phyloP scores from a whole-genome alignment of 2,113 vertebrate species.

The Struthidea cinerea region DNA sequence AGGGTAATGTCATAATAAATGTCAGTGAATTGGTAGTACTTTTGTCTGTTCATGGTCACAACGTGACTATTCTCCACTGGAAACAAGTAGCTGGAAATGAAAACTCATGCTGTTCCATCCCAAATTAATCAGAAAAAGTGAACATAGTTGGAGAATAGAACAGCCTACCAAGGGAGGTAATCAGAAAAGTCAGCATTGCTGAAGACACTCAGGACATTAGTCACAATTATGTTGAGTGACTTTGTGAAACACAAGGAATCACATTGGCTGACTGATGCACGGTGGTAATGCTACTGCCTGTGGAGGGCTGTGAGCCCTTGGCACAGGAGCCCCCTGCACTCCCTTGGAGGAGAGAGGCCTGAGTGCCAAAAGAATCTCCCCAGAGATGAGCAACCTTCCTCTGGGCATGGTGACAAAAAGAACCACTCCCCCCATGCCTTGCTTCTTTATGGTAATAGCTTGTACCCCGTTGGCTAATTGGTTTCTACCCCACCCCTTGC shows the following conservation, averaged over 20 bases:
- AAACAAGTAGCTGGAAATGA: conserved; percentile 11
- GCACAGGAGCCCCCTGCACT: no score
- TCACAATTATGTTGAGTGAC: background rate
- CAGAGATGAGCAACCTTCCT: no score
- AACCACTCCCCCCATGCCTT: no score
- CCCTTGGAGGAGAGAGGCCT: no score
- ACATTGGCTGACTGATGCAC: background rate
- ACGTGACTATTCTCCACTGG: background rate
- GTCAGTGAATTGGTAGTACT: background rate
- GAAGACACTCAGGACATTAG: background rate
- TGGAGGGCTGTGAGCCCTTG: no score
- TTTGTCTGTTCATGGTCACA: background rate
- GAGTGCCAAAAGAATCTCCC: no score
- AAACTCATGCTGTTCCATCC: background rate
- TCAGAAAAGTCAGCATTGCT: background rate
- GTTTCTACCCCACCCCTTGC: no score
- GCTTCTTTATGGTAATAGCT: no score
- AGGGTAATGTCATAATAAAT: background rate
- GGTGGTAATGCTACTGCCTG: background rate
- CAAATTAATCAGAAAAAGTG: conserved; percentile 20
- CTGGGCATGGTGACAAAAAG: no score
- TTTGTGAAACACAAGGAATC: background rate
- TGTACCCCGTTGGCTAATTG: no score
- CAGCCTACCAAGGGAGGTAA: background rate
- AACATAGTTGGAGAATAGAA: background rate